Evolutionary conservation across 1,140 invertebrate genomes (phyloP).

Genomic region (Wasmannia auropunctata): DNA sequence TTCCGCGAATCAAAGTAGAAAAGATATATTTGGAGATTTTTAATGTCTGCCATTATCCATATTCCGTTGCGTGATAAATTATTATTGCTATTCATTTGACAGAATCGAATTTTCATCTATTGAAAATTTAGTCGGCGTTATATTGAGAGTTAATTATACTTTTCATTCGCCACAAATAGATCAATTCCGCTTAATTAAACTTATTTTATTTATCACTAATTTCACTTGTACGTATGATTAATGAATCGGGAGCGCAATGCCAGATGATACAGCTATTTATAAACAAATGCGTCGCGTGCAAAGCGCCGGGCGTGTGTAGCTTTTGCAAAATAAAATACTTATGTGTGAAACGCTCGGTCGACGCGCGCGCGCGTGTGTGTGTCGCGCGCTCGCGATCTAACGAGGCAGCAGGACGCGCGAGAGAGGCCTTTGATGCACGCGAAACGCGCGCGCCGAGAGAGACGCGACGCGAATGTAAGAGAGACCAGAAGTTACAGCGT

Average conservation of each 20-base stretch:
- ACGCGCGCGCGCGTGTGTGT: neutral
- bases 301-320: neutral
- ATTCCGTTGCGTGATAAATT: slow-evolving; percentile 4
- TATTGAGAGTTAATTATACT: neutral
- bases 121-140: neutral
- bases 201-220: slow-evolving; percentile 7
- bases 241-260: neutral
- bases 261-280: slow-evolving; percentile 14
- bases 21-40: slow-evolving; percentile 1
- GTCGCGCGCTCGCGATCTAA: slow-evolving; percentile 22
- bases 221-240: slow-evolving; percentile 1
- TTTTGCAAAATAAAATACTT: slow-evolving; percentile 26
- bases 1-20: neutral
- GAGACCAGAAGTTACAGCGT: slow-evolving; percentile 35
- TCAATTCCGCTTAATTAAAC: neutral
- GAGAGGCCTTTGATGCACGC: slow-evolving; percentile 30
- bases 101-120: neutral
- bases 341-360: neutral
- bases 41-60: neutral
- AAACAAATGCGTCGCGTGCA: slow-evolving; percentile 16
- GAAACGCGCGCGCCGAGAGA: neutral
- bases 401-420: neutral
- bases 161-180: neutral
- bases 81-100: slow-evolving; percentile 20
- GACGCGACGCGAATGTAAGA: neutral